These are phyloP conservation scores for Coecobrya sp. DNA, from an alignment of 2,888 invertebrate species.

Conservation along the genomic window DNA sequence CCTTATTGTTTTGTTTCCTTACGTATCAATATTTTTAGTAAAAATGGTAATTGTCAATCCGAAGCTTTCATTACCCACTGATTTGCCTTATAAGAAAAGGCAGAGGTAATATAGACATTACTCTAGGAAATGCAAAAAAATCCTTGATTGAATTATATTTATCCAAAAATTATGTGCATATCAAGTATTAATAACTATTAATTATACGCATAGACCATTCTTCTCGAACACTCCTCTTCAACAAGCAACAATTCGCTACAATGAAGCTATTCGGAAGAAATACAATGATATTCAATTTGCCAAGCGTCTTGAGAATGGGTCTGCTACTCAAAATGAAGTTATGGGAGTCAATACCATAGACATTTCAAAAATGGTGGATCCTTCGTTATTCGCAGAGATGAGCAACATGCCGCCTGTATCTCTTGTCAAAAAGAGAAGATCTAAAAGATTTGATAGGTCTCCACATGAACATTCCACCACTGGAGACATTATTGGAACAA, in stretches of 20 bases:
- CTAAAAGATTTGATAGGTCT: slow-evolving; percentile 20
- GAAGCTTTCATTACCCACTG: slow-evolving; percentile 59
- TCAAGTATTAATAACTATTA: too few species aligned
- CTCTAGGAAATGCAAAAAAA: too few species aligned
- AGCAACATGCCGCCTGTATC: slow-evolving; percentile 45
- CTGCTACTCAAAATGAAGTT: slow-evolving; percentile 57
- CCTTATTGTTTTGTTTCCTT: too few species aligned
- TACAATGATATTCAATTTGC: slow-evolving; percentile 76
- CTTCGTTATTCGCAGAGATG: slow-evolving; percentile 54
- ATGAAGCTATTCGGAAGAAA: slow-evolving; percentile 72
- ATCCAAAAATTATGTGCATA: too few species aligned
- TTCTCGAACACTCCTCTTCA: slow-evolving; percentile 63
- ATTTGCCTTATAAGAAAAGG: slow-evolving; percentile 73
- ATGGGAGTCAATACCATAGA: slow-evolving; percentile 68
- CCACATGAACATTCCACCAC: background rate
- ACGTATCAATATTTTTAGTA: background rate
- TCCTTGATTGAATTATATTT: too few species aligned
- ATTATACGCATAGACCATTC: slow-evolving; percentile 51
- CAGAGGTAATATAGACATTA: slow-evolving; percentile 45
- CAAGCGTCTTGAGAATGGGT: slow-evolving; percentile 64
- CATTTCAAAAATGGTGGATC: slow-evolving; percentile 56
- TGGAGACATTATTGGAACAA: background rate
- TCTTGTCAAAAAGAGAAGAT: slow-evolving; percentile 45
- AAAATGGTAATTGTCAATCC: slow-evolving; percentile 73
- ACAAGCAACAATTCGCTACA: slow-evolving; percentile 74